These are phyloP conservation scores for Dermatophagoides farinae DNA, from an alignment of 1,140 invertebrate species.

Conservation along the genomic window DNA sequence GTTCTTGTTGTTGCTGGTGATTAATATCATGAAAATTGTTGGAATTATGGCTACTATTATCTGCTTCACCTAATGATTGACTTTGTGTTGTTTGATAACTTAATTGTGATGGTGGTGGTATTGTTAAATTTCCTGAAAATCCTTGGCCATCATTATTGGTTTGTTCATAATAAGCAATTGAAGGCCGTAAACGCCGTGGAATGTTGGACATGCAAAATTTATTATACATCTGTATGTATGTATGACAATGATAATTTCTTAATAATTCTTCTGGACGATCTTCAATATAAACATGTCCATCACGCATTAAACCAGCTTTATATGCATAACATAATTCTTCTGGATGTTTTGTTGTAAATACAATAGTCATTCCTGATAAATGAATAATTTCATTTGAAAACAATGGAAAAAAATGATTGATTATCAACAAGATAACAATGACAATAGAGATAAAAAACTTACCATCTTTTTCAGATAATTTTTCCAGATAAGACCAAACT, in stretches of 20 bases:
- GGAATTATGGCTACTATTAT: neutral
- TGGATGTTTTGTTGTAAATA: constrained; percentile 85
- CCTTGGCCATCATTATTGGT: neutral
- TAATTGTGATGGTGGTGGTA: too few relatives aligned
- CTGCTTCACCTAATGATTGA: neutral
- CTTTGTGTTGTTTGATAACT: too few relatives aligned
- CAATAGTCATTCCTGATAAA: constrained; percentile 55
- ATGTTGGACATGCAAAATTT: constrained; percentile 43
- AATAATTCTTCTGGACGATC: constrained; percentile 66
- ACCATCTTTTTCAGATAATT: constrained; percentile 29
- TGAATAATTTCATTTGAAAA: neutral
- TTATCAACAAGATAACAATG: too few relatives aligned
- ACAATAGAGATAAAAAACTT: neutral
- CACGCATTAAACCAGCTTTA: constrained; percentile 76
- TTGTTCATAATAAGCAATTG: neutral
- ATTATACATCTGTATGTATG: constrained; percentile 76
- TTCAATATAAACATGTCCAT: constrained; percentile 67
- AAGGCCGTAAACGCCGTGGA: neutral
- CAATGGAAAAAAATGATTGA: constrained; percentile 21
- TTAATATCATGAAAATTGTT: neutral
- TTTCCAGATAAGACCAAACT: constrained; percentile 73
- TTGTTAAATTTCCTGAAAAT: too few relatives aligned
- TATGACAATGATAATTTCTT: constrained; percentile 53
- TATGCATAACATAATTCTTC: constrained; percentile 72
- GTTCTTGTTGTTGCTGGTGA: neutral